Conservation (phyloP, 2,888 invertebrate genomes). For the Thymelicus acteon region DNA sequence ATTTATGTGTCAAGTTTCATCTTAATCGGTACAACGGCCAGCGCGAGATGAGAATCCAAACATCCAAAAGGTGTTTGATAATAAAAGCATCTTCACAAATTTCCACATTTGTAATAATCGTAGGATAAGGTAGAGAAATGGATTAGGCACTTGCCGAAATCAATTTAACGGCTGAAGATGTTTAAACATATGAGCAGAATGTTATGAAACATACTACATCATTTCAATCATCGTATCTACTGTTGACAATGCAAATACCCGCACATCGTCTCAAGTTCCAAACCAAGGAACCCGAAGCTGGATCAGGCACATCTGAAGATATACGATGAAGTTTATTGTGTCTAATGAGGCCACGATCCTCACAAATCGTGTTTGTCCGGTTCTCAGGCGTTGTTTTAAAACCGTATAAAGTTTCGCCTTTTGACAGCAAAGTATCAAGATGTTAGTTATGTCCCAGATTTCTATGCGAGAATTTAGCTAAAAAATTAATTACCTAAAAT, state of each 20-base stretch:
- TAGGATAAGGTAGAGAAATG: too few relatives aligned
- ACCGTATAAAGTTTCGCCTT: conserved; percentile 24
- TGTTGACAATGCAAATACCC: conserved; percentile 3
- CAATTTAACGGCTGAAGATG: too few relatives aligned
- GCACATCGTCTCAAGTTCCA: conserved; percentile 23
- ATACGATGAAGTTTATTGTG: conserved; percentile 14
- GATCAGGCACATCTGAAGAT: conserved; percentile 21
- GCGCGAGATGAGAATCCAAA: too few relatives aligned
- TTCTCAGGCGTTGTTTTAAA: conserved; percentile 19
- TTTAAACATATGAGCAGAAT: too few relatives aligned
- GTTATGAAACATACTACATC: background rate
- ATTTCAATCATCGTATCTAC: background rate
- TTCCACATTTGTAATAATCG: too few relatives aligned
- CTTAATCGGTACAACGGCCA: too few relatives aligned
- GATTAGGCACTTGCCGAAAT: too few relatives aligned
- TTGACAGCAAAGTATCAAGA: conserved; percentile 16
- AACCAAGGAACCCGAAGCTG: conserved; percentile 23
- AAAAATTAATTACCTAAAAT: conserved; percentile 24
- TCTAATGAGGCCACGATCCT: conserved; percentile 26
- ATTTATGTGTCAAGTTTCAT: too few relatives aligned
- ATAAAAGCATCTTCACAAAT: too few relatives aligned
- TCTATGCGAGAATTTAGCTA: conserved; percentile 25
- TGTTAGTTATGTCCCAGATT: conserved; percentile 19
- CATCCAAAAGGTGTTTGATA: too few relatives aligned
- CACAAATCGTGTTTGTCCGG: conserved; percentile 27